Percentiles rank a stretch among this genome's conserved stretches.
These are phyloP conservation scores for Guaruba guarouba DNA, from an alignment of 2,113 vertebrate species.

Conservation along the genomic window DNA sequence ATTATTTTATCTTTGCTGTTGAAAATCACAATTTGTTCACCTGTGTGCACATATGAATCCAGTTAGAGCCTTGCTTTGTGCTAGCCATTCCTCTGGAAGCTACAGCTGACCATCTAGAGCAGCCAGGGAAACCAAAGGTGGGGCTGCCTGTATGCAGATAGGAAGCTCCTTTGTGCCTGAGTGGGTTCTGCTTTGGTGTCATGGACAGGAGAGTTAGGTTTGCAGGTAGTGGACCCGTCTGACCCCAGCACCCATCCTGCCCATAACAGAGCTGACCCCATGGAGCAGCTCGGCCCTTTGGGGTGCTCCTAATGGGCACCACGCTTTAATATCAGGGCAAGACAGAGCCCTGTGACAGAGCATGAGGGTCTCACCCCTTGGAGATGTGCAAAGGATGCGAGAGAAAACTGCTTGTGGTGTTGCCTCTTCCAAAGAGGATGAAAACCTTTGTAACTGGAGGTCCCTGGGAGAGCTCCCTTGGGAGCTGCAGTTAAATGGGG, in stretches of 20 bases:
- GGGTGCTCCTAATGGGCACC: not conserved
- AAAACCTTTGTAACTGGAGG: not conserved
- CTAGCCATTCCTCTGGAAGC: not conserved
- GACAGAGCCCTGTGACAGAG: not conserved
- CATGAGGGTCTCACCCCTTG: fast-evolving
- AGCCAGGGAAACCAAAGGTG: not conserved
- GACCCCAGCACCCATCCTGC: not conserved
- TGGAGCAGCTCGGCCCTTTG: not conserved
- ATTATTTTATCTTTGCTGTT: constrained; percentile 61
- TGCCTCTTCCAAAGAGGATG: not conserved
- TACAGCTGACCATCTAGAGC: not conserved
- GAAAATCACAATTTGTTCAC: constrained; percentile 65
- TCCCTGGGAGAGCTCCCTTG: not conserved
- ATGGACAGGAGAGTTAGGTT: not conserved
- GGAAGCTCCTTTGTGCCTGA: constrained; percentile 31
- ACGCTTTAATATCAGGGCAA: fast-evolving
- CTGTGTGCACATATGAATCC: not conserved
- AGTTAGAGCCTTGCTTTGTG: not conserved
- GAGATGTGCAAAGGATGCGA: not conserved
- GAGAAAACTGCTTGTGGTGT: not conserved
- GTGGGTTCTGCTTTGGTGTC: not conserved
- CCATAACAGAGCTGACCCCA: fast-evolving
- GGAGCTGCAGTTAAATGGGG: fast-evolving
- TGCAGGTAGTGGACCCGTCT: fast-evolving
- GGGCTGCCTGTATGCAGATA: not conserved